Base-by-base conservation (phyloP, 2,888 invertebrate genomes). In the Odontothrips loti region DNA sequence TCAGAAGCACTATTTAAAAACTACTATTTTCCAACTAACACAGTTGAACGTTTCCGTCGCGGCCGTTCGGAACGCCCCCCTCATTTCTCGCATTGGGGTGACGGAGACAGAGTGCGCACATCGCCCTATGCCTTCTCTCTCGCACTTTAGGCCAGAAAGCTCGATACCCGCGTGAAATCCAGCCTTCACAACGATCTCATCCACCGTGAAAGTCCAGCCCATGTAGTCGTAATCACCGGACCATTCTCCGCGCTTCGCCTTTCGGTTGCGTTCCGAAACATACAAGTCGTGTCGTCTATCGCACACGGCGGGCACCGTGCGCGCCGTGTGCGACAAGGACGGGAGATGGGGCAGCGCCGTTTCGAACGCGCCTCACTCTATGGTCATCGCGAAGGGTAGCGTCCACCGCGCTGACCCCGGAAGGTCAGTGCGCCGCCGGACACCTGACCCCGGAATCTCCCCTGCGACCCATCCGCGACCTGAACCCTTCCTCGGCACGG, bases 181-280 rank as follows among this genome's bases (percentile, higher is more conserved):
- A 23, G 27, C 68, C 27, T 75, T 75, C 68, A 75, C 68, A 75
- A 75, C 68, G 68, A 75, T 75, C 68, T 75, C 68, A 75, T 75
- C 12, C 68, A 75, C 68, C 68, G 68, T 75, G 68, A 75, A 75
- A 75, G 68, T 75, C 68, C 58, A 58, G 58, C 58, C 68, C 68
- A 27, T 75, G 68, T 27, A 23, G 27, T 23, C 15, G 58, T 58
- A 27, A 75, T 75, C 68, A 75, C 68, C 23, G 68, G 20, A 20
- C 58, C 58, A 58, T 58, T 58, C 58, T 43, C 34, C 6, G 34
- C 34, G 34, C 34, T 43, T 6, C 58, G 51, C 15, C 51, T 51
- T 17, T 6, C 51, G 51, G 51, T 15, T 17, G 51, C 51, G 51
- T 1, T 17, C 51, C n/a, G n/a, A n/a, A n/a, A n/a, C n/a, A n/a